Base-by-base conservation (phyloP, 2,888 invertebrate genomes). In the Campoletis raptor region DNA sequence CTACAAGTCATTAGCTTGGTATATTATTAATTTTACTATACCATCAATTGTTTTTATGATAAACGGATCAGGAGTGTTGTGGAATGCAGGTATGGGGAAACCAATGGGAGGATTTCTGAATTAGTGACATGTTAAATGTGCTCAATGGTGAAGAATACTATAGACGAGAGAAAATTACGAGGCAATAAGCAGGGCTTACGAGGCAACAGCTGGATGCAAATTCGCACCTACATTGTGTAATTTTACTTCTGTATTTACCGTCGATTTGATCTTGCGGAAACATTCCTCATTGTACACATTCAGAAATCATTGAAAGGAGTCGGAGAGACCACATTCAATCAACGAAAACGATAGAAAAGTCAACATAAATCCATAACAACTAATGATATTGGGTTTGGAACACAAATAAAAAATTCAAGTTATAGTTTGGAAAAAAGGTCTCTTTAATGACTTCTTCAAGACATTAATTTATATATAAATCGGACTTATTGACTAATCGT, bases 401-500 rank as follows among this genome's bases (percentile, higher is more conserved):
- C 2, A 61, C 15, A 30, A 61, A 21, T 15, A 8, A 57, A 40
- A 36, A n/a, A 36, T 9, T 8, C 36, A 9, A 40, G 7, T 54
- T 21, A 40, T 6, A 57, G 21, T 37, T 10, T 10, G 64, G 40
- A 12, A 67, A 61, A 76, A 45, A 40, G 67, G 5, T 21, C 8
- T 21, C 1, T 67, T 67, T 52, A 52, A 66, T 66, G 36, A 48
- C 9, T 67, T 37, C 2, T 66, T 52, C 52, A 54, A 24, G 37
- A 78, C 18, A 54, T 64, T 66, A 67, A 37, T 67, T 52, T 67
- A 48, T n/a, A 48, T 15, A 1, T 67, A 54, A 52, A 24, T 67
- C 15, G 67, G 30, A 54, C 15, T n/a, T 67, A 67, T 67, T 24
- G 30, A 66, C 12, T 37, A 15, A 42, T 57, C 61, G 12, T 6